Percentiles rank a stretch among this genome's conserved stretches.
Conservation (phyloP, 2,888 invertebrate species). For the Sepiola atlantica region DNA sequence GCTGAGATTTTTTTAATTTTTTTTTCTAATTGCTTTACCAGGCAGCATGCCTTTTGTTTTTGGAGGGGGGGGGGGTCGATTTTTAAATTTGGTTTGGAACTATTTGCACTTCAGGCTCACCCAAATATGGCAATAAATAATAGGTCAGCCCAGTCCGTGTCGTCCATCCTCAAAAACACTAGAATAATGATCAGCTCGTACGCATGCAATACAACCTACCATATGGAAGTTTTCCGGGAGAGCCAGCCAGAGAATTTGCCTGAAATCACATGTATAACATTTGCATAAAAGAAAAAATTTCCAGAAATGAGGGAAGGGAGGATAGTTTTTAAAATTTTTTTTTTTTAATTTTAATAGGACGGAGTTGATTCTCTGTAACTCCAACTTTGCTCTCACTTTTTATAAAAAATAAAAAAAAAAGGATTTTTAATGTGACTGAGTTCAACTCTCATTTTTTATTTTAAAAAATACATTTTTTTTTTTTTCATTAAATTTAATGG, state of each 20-base stretch:
- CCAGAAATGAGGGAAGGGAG: not conserved
- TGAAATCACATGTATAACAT: constrained; percentile 46
- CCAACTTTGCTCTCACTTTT: not conserved
- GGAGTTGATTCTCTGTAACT: not conserved
- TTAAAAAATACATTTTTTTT: too few species aligned
- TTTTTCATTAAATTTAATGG: too few species aligned
- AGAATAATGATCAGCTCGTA: constrained; percentile 45
- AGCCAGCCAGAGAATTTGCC: constrained; percentile 46
- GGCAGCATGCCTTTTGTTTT: constrained; percentile 37
- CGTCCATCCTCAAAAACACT: constrained; percentile 46
- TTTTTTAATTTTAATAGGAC: not conserved
- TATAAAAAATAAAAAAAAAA: not conserved
- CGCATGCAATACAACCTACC: constrained; percentile 44
- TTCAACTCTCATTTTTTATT: not conserved
- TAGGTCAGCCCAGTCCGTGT: constrained; percentile 33
- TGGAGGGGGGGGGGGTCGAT: not conserved
- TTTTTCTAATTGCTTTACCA: not conserved
- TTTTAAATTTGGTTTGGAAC: too few species aligned
- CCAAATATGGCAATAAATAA: constrained; percentile 2
- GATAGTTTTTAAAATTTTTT: not conserved
- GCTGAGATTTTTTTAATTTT: not conserved
- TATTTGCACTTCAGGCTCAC: constrained; percentile 39
- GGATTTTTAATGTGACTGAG: not conserved
- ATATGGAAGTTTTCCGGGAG: constrained; percentile 47
- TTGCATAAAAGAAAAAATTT: constrained; percentile 24